Evolutionary conservation across 2,113 vertebrate species (phyloP).

Genomic region (Anguilla japonica): DNA sequence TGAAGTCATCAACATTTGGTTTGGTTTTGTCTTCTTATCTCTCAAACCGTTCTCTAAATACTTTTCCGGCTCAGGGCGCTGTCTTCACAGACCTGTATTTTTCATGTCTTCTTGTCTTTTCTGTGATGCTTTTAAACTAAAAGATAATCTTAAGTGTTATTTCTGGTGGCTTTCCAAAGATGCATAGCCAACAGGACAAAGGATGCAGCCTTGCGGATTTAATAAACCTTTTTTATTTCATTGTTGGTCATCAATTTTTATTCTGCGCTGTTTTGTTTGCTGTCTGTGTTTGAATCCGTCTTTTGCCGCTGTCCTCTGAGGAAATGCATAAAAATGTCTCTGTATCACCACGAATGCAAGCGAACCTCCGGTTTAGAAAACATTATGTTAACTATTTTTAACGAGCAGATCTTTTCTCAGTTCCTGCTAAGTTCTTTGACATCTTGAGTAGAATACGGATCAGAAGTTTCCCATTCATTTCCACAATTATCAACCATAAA

Average conservation of each 20-base stretch:
- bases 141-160: background rate
- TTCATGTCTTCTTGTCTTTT: background rate
- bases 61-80: background rate
- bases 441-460: background rate
- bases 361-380: background rate
- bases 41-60: background rate
- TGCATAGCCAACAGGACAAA: too few relatives aligned
- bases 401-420: background rate
- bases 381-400: background rate
- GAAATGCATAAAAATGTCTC: background rate
- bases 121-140: background rate
- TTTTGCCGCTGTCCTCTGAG: too few relatives aligned
- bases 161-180: background rate
- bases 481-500: background rate
- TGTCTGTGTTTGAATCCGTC: too few relatives aligned
- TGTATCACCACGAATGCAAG: background rate
- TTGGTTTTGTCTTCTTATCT: background rate
- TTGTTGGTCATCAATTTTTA: too few relatives aligned
- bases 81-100: background rate
- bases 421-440: background rate
- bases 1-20: background rate
- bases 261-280: too few relatives aligned
- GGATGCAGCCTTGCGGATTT: too few relatives aligned
- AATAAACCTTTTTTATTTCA: too few relatives aligned
- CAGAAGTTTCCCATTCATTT: background rate